Conservation (phyloP, 2,888 invertebrate species). For the Anoplius nigerrimus region DNA sequence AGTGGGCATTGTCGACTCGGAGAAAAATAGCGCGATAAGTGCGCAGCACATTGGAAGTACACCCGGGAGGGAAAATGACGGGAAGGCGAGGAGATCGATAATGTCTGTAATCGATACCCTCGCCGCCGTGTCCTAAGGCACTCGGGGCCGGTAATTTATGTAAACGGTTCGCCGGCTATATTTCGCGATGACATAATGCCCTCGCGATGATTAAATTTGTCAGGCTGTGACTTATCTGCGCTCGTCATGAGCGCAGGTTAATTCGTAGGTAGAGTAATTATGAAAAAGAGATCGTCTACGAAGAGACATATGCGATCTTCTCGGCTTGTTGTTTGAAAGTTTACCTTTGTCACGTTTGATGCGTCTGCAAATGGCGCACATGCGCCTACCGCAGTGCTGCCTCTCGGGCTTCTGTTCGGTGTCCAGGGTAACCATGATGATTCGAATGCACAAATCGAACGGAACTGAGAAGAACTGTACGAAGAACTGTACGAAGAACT, state of each 20-base stretch:
- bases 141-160: background rate
- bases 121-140: slow-evolving; percentile 14
- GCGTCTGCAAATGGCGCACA: slow-evolving; percentile 74
- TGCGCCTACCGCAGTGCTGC: slow-evolving; percentile 72
- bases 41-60: too few species aligned
- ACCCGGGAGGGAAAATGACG: too few species aligned
- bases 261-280: background rate
- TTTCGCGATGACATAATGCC: too few species aligned
- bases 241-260: too few species aligned
- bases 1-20: too few species aligned
- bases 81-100: too few species aligned
- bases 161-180: too few species aligned
- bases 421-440: slow-evolving; percentile 73
- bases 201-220: too few species aligned
- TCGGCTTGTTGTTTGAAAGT: slow-evolving; percentile 20
- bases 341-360: slow-evolving; percentile 74
- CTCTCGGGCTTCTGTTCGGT: slow-evolving; percentile 73
- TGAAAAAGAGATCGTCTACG: slow-evolving; percentile 4
- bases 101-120: too few species aligned
- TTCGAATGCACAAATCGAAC: background rate
- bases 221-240: background rate
- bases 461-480: too few species aligned
- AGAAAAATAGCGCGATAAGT: too few species aligned
- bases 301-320: background rate
- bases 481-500: too few species aligned